phyloP scores from a whole-genome alignment of 2,113 vertebrate species.

The Bos taurus region ARS-UCD2.0 NC_037357.1:31248501-31249000 shows the following conservation, averaged over 20 bases:
- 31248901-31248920: background rate
- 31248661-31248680: background rate
- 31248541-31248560: constrained; percentile 54
- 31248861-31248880: constrained; percentile 4
- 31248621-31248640: background rate
- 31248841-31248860: background rate
- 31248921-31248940: background rate
- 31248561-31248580: constrained; percentile 55
- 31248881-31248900: background rate
- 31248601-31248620: background rate
- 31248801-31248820: background rate
- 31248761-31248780: background rate
- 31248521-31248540: constrained; percentile 48
- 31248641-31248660: background rate
- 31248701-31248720: background rate
- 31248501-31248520: constrained; percentile 73
- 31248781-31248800: background rate
- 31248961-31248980: background rate
- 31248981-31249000: background rate
- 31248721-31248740: constrained; percentile 12
- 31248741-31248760: constrained; percentile 19
- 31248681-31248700: background rate
- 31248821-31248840: background rate
- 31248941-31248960: background rate
- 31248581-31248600: background rate